Percentiles rank a stretch among this genome's conserved stretches.
phyloP scores from a whole-genome alignment of 2,797 vertebrate genomes.

The Bryconaethiops microstoma region DNA sequence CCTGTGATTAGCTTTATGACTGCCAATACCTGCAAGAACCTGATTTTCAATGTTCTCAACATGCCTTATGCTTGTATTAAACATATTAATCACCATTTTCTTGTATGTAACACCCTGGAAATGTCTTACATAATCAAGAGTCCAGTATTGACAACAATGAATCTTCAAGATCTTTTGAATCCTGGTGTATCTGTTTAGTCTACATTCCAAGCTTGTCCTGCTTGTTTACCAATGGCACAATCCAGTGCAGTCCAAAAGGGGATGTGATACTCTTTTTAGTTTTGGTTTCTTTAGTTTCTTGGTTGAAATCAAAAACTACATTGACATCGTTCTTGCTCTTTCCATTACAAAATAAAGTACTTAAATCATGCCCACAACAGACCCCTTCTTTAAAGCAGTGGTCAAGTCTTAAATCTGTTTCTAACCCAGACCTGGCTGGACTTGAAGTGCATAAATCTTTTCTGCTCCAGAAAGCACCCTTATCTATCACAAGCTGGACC shows the following conservation, averaged over 20 bases:
- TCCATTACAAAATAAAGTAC: constrained; percentile 13
- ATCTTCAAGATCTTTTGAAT: not conserved
- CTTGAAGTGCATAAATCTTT: constrained; percentile 65
- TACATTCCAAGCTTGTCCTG: not conserved
- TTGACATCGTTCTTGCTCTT: not conserved
- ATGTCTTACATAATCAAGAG: not conserved
- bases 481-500: constrained; percentile 57
- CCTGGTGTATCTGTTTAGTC: not conserved
- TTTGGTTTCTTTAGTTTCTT: not conserved
- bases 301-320: not conserved
- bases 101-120: not conserved
- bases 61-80: not conserved
- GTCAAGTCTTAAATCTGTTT: constrained; percentile 67
- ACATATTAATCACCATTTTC: not conserved
- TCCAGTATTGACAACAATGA: too few relatives aligned
- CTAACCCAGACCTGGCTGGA: constrained; percentile 56
- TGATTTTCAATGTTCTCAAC: not conserved
- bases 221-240: not conserved
- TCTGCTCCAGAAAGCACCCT: constrained; percentile 37
- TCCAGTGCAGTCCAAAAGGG: not conserved
- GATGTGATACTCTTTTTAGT: not conserved
- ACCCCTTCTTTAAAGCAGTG: constrained; percentile 64
- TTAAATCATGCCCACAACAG: constrained; percentile 35
- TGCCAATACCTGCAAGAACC: too few relatives aligned
- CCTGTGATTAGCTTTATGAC: too few relatives aligned